Evolutionary conservation across 2,797 vertebrate species (phyloP).

Genomic region (Chelon auratus): DNA sequence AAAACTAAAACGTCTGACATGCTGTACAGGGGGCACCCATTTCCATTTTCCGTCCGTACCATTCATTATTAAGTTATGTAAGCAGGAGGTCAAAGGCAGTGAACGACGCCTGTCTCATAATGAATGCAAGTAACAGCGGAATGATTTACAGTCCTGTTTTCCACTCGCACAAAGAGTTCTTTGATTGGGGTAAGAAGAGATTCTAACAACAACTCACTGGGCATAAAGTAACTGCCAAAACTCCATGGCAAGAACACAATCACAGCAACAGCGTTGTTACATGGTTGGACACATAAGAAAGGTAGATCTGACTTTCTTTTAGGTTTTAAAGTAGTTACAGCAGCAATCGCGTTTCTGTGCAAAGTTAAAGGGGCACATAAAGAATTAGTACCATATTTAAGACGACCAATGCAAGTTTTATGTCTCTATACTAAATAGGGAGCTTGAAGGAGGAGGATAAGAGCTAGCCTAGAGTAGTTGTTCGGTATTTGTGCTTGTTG

Average conservation of each 20-base stretch:
- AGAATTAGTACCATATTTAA: no score
- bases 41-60: slow-evolving; percentile 16
- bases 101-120: slow-evolving; percentile 20
- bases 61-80: slow-evolving; percentile 45
- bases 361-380: slow-evolving; percentile 1
- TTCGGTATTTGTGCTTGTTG: background rate
- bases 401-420: background rate
- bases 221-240: slow-evolving; percentile 11
- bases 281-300: background rate
- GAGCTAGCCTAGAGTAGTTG: background rate
- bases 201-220: background rate
- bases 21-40: background rate
- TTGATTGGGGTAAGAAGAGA: slow-evolving; percentile 31
- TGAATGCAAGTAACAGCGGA: slow-evolving; percentile 20
- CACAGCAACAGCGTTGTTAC: background rate
- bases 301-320: background rate
- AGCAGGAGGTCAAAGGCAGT: slow-evolving; percentile 8
- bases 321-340: slow-evolving; percentile 10
- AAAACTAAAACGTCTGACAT: background rate
- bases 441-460: background rate
- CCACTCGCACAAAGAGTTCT: slow-evolving; percentile 42
- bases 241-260: slow-evolving; percentile 13
- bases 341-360: background rate
- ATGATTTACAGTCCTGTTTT: slow-evolving; percentile 31
- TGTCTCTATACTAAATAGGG: background rate